Evolutionary conservation across 2,113 vertebrate genomes (phyloP).

Genomic region (Cyanoliseus patagonus): DNA sequence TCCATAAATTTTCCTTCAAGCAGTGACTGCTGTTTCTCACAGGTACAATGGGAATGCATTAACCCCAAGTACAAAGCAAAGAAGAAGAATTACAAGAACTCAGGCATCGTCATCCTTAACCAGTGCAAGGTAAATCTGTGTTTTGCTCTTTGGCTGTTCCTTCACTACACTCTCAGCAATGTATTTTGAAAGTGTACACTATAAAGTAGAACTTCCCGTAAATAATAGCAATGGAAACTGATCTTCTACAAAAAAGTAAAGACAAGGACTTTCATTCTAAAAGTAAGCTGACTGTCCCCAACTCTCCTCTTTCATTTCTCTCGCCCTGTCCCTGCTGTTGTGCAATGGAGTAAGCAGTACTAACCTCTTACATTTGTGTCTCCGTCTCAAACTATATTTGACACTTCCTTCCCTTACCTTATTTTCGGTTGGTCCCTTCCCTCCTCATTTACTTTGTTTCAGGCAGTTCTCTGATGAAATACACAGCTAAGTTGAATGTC

Average conservation of each 20-base stretch:
- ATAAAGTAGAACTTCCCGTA: background rate
- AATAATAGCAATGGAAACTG: background rate
- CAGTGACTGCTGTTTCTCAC: background rate
- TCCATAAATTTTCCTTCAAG: background rate
- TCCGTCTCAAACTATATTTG: background rate
- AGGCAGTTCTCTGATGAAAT: background rate
- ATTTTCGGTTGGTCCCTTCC: background rate
- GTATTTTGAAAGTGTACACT: background rate
- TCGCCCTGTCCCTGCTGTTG: background rate
- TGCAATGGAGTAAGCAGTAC: background rate
- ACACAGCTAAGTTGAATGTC: slow-evolving; percentile 11
- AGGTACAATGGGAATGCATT: slow-evolving; percentile 98
- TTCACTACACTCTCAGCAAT: background rate
- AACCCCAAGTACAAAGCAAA: slow-evolving; percentile 96
- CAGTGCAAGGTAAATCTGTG: slow-evolving; percentile 88
- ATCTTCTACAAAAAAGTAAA: background rate
- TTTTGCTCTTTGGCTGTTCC: background rate
- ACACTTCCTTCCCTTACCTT: background rate
- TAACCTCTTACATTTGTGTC: background rate
- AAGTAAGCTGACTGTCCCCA: background rate
- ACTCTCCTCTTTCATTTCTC: background rate
- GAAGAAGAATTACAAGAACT: slow-evolving; percentile 99
- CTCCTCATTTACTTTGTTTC: background rate
- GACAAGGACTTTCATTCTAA: background rate
- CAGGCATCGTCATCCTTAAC: slow-evolving; percentile 94